Base-by-base conservation (phyloP, 2,888 invertebrate species). In the Fragum whitleyi region DNA sequence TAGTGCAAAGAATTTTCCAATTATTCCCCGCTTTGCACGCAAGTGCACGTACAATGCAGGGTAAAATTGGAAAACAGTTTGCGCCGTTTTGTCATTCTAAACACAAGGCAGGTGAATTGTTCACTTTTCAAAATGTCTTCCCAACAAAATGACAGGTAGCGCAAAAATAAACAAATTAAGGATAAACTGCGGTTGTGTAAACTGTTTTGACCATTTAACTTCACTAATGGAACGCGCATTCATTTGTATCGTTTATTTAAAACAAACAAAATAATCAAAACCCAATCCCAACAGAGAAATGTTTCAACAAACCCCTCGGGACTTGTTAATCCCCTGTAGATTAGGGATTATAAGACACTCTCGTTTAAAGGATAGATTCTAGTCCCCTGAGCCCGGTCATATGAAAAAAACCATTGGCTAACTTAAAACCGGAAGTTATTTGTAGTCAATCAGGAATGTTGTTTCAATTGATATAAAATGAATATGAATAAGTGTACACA, bases 251-350 rank as follows among this genome's bases (percentile, higher is more conserved):
- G 70, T 29, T 57, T 70, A 36, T 70, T 57, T 55, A 57, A 70
- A 36, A 23, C 70, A 53, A 70, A 70, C 70, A 70, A 36, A 36
- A 55, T 57, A 57, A 70, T 70, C 70, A 70, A 70, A 70, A 70
- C 57, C 55, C 29, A 70, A 70, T 70, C 70, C 57, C 70, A 36
- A 70, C 70, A 36, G 16, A 53, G 70, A 29, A 55, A 70, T 70
- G 70, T 70, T 57, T 55, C 26, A 70, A 70, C 53, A 69, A 32
- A 36, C 36, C 55, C 36, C 57, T 36, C 6, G 16, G 55, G 55
- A 70, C 57, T 36, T 32, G 70, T 23, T 70, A 70, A 70, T 70
- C 70, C 55, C 70, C 3, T 47, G 14, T n/a, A 47, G 14, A 47
- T 47, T 47, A 47, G 5, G 47, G 47, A 47, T 47, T 5, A 36